Evolutionary conservation across 2,888 invertebrate species (phyloP), one percentile per base, ranked within the genome.

Genomic region (Caenorhabditis becei): DNA sequence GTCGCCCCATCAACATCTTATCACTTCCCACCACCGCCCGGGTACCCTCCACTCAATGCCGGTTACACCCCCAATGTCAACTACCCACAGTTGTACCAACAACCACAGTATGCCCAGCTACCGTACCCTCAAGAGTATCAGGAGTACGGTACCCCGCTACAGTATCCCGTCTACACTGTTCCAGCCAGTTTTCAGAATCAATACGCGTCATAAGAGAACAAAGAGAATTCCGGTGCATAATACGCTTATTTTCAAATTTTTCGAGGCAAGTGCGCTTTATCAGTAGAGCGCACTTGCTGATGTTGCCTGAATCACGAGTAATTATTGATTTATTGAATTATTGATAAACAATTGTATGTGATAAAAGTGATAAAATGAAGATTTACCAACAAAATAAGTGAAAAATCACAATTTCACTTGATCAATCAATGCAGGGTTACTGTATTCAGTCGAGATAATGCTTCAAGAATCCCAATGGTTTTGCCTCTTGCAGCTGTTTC

Each of bases 61-160:
- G 78, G 78, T 14, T 78, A 78, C 49, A 65, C 71, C 1, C 78
- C 78, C 0, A 79, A 79, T 44, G 51, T 79, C 11, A 79, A 79
- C 56, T 79, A 79, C 18, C 72, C 78, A 11, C 58, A 72, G 28
- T 37, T 79, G 26, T 79, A 72, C 54, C 66, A 79, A 65, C 71
- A 65, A 37, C 71, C 78, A 0, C 63, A 72, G 35, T 72, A 72
- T 26, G 51, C 20, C 5, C 20, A 32, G 35, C 10, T 41, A 1
- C 59, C 14, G 41, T 58, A 24, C 35, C 56, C 37, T 4, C 49
- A 37, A 20, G 8, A 53, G 20, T 7, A 53, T 16, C 11, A 41
- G n/a, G 20, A 26, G 37, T 18, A 37, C 32, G 35, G 35, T 24
- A 62, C 47, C 11, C 49, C n/a, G 47, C 49, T 47, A 44, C n/a